These are phyloP conservation scores for Alviniconcha marisindica DNA, from an alignment of 1,140 invertebrate species.

Conservation along the genomic window DNA sequence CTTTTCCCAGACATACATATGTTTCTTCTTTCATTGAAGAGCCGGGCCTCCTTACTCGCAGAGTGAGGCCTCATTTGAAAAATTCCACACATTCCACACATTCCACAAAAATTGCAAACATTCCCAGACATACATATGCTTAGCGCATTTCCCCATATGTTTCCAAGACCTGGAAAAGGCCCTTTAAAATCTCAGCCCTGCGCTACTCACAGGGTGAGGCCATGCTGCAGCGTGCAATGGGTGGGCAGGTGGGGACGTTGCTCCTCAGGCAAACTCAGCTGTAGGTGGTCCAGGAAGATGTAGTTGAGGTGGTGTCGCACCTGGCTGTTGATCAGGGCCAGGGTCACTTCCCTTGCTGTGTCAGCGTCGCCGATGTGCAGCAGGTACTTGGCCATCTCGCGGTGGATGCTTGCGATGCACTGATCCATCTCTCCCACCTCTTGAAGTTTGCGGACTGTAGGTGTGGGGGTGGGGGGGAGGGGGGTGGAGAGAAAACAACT, in stretches of 20 bases:
- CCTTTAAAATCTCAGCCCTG: too few relatives aligned
- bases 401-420: conserved; percentile 34
- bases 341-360: conserved; percentile 31
- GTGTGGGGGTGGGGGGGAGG: conserved; percentile 26
- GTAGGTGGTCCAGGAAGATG: conserved; percentile 34
- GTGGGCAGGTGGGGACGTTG: conserved; percentile 3
- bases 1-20: too few relatives aligned
- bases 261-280: background rate
- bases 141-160: too few relatives aligned
- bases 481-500: too few relatives aligned
- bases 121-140: too few relatives aligned
- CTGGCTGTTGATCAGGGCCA: conserved; percentile 23
- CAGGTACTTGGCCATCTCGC: conserved; percentile 42
- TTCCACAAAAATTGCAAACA: too few relatives aligned
- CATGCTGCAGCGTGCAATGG: conserved; percentile 35
- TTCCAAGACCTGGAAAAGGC: too few relatives aligned
- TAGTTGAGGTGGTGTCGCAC: background rate
- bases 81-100: too few relatives aligned
- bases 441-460: conserved; percentile 40
- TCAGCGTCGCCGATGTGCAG: conserved; percentile 23
- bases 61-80: too few relatives aligned
- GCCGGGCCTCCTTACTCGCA: too few relatives aligned
- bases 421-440: conserved; percentile 35
- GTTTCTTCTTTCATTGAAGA: too few relatives aligned
- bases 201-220: background rate